Evolutionary conservation across 2,113 vertebrate species (phyloP), one percentile per base, ranked within the genome.

Genomic region (Marmota flaviventris): DNA sequence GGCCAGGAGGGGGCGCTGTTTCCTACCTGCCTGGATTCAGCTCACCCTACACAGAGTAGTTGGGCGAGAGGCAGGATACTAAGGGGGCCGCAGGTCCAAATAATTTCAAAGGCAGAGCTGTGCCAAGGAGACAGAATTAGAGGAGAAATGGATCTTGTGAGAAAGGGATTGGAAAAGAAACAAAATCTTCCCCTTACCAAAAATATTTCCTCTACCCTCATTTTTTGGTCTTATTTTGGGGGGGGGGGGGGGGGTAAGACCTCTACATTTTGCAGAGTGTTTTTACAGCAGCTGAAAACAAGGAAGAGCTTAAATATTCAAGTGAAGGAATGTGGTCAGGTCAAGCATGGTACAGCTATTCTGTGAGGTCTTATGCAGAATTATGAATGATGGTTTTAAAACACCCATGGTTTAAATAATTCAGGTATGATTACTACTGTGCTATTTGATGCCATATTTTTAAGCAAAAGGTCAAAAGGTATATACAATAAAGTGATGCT

Each of bases 1-100:
- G 97, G 97, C 97, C 97, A 96, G 8, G 72, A 94, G 91, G 85
- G 92, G 93, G 98, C 96, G 96, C 96, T 97, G 96, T 81, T 97
- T 98, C 97, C 95, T 96, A 93, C 69, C 89, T 97, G 96, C 94
- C 95, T 96, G 94, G 93, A 93, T 95, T 97, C 96, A 51, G 37
- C 93, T 91, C 96, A 97, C 94, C 97, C 94, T 92, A 96, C 97
- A 93, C 95, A 97, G 98, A 98, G 97, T 79, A 97, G 94, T 24
- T 11, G 17, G 4, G 29, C 5, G 29, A 58, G 24, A 13, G 58
- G 14, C 18, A 53, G 25, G 25, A 58, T 34, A 10, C 34, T 67
- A 22, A 56, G 1, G 14, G 37, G 48, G 27, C 5, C 22, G 3
- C 53, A 32, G 8, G 8, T 8, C 11, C 7, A 42, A 18, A 27